Percentiles rank a stretch among this genome's conserved stretches.
Conservation (phyloP, 2,113 vertebrate genomes). For the Chionis minor region DNA sequence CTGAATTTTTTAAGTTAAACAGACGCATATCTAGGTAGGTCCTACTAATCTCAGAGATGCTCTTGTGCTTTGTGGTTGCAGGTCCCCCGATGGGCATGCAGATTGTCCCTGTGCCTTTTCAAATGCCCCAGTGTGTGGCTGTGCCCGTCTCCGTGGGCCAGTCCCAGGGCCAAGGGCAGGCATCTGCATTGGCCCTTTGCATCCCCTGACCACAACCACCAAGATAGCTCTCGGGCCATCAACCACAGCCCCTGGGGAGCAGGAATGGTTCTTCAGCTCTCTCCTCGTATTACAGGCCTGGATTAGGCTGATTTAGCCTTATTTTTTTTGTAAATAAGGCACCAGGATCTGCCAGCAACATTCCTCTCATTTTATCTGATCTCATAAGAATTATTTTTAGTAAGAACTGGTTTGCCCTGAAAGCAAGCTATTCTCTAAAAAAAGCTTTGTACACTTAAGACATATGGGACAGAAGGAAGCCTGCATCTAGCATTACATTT, state of each 20-base stretch:
- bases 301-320: constrained; percentile 31
- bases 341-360: constrained; percentile 9
- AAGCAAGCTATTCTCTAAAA: constrained; percentile 64
- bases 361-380: constrained; percentile 58
- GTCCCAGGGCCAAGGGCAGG: neutral
- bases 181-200: fast-evolving
- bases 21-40: neutral
- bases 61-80: neutral
- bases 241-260: neutral
- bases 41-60: too few species aligned
- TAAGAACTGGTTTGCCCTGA: constrained; percentile 58
- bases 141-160: neutral
- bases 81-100: neutral
- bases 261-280: neutral
- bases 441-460: constrained; percentile 56
- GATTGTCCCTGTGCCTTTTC: neutral
- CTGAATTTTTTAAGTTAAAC: neutral
- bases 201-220: neutral
- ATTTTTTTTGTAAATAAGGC: constrained; percentile 26
- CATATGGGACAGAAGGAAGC: constrained; percentile 44
- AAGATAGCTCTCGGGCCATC: neutral
- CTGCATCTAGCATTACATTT: constrained; percentile 8
- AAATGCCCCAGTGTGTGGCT: neutral
- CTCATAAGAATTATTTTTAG: constrained; percentile 66
- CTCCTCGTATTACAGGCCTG: neutral